Percentiles rank a stretch among this genome's conserved stretches.
These are phyloP conservation scores for Patella depressa DNA, from an alignment of 2,888 invertebrate genomes.

Conservation along the genomic window DNA sequence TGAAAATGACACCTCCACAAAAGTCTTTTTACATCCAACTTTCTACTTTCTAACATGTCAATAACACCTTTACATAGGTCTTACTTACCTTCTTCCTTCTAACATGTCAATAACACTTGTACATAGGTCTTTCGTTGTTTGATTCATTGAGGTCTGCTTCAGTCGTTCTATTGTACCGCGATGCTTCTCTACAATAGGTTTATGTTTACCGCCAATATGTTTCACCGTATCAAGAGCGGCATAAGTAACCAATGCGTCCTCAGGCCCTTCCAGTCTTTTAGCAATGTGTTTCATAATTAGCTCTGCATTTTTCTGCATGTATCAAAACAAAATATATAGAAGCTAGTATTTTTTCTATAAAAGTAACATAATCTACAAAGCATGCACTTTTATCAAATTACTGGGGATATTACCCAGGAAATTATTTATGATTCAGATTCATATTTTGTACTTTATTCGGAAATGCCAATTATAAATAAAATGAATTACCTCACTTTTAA, in stretches of 20 bases:
- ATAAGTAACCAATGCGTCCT: conserved; percentile 31
- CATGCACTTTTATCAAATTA: no score
- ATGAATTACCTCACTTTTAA: neutral
- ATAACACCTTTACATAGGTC: no score
- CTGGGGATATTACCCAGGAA: no score
- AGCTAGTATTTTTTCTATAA: neutral
- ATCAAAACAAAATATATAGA: neutral
- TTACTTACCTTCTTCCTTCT: neutral
- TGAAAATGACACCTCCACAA: no score
- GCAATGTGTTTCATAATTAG: conserved; percentile 35
- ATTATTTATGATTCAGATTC: no score
- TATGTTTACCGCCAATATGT: conserved; percentile 41
- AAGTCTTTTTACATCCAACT: neutral
- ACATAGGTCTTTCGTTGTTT: neutral
- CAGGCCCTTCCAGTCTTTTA: conserved; percentile 21
- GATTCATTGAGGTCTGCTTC: neutral
- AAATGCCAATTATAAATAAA: neutral
- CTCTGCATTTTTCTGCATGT: conserved; percentile 31
- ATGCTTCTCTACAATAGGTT: conserved; percentile 42
- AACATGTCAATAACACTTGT: neutral
- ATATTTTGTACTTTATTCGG: no score
- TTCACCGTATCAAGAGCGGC: conserved; percentile 35
- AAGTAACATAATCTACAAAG: neutral
- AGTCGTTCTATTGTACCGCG: conserved; percentile 40
- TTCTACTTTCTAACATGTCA: neutral